phyloP scores from a whole-genome alignment of 2,797 vertebrate species.

The Smutsia temminckii region DNA sequence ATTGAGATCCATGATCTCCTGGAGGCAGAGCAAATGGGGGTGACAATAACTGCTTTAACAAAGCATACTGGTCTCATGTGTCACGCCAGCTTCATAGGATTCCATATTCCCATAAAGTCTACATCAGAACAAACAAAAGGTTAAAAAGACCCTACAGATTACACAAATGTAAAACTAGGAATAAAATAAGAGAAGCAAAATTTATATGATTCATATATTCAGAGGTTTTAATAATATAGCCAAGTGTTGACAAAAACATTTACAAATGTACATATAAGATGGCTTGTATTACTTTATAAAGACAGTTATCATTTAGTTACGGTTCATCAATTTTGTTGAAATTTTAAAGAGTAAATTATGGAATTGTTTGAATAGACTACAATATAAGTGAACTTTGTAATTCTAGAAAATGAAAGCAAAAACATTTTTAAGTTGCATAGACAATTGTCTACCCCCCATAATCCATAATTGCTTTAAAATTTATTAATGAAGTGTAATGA shows the following conservation, averaged over 20 bases:
- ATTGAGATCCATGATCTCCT: background rate
- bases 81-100: background rate
- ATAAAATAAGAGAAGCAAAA: background rate
- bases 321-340: background rate
- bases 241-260: background rate
- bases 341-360: conserved; percentile 6
- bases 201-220: background rate
- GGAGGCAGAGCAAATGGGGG: background rate
- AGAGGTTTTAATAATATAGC: background rate
- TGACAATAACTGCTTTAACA: background rate
- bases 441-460: background rate
- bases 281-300: background rate
- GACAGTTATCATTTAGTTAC: background rate
- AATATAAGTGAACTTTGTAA: background rate
- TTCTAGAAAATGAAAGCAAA: background rate
- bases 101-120: background rate
- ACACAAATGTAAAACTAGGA: background rate
- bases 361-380: background rate
- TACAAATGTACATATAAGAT: background rate
- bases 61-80: background rate
- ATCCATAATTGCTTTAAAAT: background rate
- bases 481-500: background rate
- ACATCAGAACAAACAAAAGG: background rate
- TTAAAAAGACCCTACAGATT: background rate
- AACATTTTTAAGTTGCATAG: background rate